These are phyloP conservation scores for Oostethus manadensis DNA, from an alignment of 2,113 vertebrate genomes.

Conservation along the genomic window DNA sequence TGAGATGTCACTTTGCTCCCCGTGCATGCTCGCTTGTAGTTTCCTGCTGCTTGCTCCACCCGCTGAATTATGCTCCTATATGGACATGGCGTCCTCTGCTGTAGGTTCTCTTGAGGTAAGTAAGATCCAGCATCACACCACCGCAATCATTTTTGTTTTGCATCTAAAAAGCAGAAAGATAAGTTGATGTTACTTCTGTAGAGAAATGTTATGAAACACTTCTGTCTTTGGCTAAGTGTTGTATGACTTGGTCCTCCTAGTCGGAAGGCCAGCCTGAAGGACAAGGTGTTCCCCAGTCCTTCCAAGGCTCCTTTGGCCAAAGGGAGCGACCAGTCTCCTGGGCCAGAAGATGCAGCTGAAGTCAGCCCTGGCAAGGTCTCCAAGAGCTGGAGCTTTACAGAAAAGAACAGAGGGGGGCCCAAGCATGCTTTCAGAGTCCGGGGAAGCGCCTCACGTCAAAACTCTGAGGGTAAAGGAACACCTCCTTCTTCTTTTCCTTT, in stretches of 20 bases:
- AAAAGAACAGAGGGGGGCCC: slow-evolving; percentile 75
- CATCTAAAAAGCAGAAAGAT: slow-evolving; percentile 8
- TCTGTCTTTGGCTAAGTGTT: not conserved
- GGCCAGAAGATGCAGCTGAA: slow-evolving; percentile 82
- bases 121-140: slow-evolving; percentile 45
- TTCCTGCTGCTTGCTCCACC: slow-evolving; percentile 65
- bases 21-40: slow-evolving; percentile 68
- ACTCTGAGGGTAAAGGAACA: slow-evolving; percentile 86
- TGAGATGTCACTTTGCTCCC: slow-evolving; percentile 63
- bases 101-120: slow-evolving; percentile 61
- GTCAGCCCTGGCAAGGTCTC: slow-evolving; percentile 87
- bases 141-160: slow-evolving; percentile 19
- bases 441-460: slow-evolving; percentile 79
- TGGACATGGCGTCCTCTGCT: slow-evolving; percentile 60
- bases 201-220: not conserved
- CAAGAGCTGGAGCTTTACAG: slow-evolving; percentile 90
- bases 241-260: slow-evolving; percentile 54
- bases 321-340: slow-evolving; percentile 79
- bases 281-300: slow-evolving; percentile 91
- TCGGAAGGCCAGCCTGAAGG: slow-evolving; percentile 94
- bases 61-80: slow-evolving; percentile 59
- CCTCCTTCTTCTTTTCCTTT: no score
- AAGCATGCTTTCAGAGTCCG: slow-evolving; percentile 82
- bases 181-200: slow-evolving; percentile 1
- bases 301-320: slow-evolving; percentile 67